Base-by-base conservation (phyloP, 1,140 invertebrate genomes). In the Tetranychus cinnabarinus region DNA sequence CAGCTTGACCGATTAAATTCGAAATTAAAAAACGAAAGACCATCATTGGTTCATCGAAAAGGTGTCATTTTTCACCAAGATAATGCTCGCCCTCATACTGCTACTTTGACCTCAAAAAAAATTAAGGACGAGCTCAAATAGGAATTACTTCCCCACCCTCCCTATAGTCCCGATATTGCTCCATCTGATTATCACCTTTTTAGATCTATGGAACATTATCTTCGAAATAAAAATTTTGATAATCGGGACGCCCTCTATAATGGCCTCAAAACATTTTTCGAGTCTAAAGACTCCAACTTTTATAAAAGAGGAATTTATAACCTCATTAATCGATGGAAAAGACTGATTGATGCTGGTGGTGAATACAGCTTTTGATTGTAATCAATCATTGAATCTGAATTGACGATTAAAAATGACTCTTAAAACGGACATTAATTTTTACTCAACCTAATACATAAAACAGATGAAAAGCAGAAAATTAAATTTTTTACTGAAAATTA, bases 91-190 rank as follows among this genome's bases (percentile, higher is more conserved):
- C 23, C 23, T 23, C 23, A 23, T 23, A 23, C 23, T 23, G 23
- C 23, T 23, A 23, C 23, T 23, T 23, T 23, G 23, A 23, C 23
- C 23, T 23, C 23, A 23, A 23, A 23, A 50, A 42, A 35, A 56
- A 54, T 46, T 15, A 52, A 75, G 50, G 48, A 68, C 50, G 66
- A 74, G 67, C 65, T 74, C 62, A 68, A 67, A 56, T 75, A 70
- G 72, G 68, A 74, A 66, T 55, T 72, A 66, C 23, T 23, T 23
- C 23, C 23, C 23, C 23, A 23, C 23, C 23, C 23, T 23, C 23
- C 23, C 23, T 23, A 23, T 23, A 23, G 23, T 23, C 23, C 23
- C 23, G 23, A 23, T 23, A 23, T 23, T 23, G 23, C 23, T 23
- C 23, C 23, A 23, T 23, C 23, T 0, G 23, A 23, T 0, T 23